Evolutionary conservation across 2,888 invertebrate species (phyloP), one percentile per base, ranked within the genome.

Genomic region (Panzeria rudis): DNA sequence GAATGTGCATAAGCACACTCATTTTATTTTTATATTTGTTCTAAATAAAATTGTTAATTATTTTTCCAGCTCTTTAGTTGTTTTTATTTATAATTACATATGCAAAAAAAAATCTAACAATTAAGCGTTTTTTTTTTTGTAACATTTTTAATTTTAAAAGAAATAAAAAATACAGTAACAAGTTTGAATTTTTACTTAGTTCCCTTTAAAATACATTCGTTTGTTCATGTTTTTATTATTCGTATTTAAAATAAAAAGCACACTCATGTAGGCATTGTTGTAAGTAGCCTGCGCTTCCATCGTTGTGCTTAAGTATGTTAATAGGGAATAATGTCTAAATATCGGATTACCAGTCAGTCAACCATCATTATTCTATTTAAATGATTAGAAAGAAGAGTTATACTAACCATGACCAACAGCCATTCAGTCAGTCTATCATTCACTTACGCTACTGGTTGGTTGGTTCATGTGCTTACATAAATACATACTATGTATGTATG

Each of bases 401-500:
- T 56, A 52, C 68, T 69, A 76, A 76, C 82, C 82, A 62, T 82
- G 81, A 76, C 82, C 62, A 62, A 76, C 66, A 35, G 44, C 52
- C 35, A 52, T 20, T 32, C 35, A 20, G 11, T 71, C 15, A 79
- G 23, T 66, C 73, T 23, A 17, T 61, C 23, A 54, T 25, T 25
- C 44, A 54, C 8, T 52, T 62, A 32, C 17, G 6, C n/a, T 23
- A 13, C 20, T n/a, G 9, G 23, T 13, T n/a, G 9, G 23, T 13
- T 77, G 32, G 11, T 56, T 54, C 23, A 17, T 35, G 35, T 64
- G 11, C 35, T 17, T 52, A 29, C n/a, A 41, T 62, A 29, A 2
- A 29, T 29, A 29, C 29, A n/a, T n/a, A n/a, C n/a, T n/a, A n/a
- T n/a, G n/a, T n/a, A n/a, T n/a, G n/a, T 29, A 29, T 29, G 29